phyloP scores from a whole-genome alignment of 1,140 invertebrate species.

The Drosophila teissieri region DNA sequence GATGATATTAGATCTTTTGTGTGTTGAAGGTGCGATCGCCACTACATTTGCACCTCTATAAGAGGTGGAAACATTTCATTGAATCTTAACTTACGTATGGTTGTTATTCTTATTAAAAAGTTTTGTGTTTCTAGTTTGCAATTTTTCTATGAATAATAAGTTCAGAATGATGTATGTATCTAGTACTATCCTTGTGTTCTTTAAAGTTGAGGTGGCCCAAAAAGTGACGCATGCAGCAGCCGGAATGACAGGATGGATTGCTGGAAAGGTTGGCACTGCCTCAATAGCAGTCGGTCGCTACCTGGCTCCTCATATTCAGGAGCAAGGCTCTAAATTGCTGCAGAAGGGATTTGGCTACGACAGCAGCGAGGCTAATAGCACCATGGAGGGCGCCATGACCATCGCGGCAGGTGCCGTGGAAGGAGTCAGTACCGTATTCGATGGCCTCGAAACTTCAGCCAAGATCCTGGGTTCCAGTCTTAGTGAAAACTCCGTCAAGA shows the following conservation, averaged over 20 bases:
- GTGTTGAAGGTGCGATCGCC: too few relatives aligned
- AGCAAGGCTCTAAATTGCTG: constrained; percentile 87
- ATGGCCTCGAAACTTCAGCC: constrained; percentile 88
- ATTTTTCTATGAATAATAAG: too few relatives aligned
- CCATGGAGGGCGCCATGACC: constrained; percentile 87
- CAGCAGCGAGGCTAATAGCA: constrained; percentile 86
- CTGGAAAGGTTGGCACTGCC: constrained; percentile 88
- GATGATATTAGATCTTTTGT: too few relatives aligned
- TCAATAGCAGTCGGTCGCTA: constrained; percentile 87
- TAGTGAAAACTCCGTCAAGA: constrained; percentile 89
- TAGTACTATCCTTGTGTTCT: neutral
- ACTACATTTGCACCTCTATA: too few relatives aligned
- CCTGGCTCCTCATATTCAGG: constrained; percentile 89
- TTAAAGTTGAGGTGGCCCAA: constrained; percentile 86
- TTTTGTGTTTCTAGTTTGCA: too few relatives aligned
- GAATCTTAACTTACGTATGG: too few relatives aligned
- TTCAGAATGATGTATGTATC: too few relatives aligned
- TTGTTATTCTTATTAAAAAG: too few relatives aligned
- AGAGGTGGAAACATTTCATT: too few relatives aligned
- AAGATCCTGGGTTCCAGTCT: constrained; percentile 87
- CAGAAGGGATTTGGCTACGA: constrained; percentile 86
- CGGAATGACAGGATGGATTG: constrained; percentile 87
- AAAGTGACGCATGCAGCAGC: constrained; percentile 87
- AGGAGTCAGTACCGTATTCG: constrained; percentile 89
- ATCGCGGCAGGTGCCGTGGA: constrained; percentile 89